These are phyloP conservation scores for Melanophora roralis DNA, from an alignment of 2,888 invertebrate species.

Conservation along the genomic window DNA sequence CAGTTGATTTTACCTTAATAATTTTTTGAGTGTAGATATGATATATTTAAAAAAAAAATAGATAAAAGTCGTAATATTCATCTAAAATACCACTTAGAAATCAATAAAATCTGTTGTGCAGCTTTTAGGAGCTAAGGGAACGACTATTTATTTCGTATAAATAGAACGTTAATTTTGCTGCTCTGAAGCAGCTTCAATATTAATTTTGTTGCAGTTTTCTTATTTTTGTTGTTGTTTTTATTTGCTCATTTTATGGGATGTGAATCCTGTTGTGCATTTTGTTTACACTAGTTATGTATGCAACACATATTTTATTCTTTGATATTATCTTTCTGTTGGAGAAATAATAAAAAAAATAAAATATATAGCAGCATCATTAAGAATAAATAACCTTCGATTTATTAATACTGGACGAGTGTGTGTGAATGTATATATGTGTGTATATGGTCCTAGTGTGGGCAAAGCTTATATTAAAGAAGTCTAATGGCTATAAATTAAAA, in stretches of 20 bases:
- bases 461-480: too few relatives aligned
- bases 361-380: not conserved
- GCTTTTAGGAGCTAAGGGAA: conserved; percentile 14
- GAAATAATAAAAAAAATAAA: not conserved
- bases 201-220: conserved; percentile 19
- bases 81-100: conserved; percentile 29
- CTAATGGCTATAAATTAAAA: too few relatives aligned
- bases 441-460: too few relatives aligned
- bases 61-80: conserved; percentile 12
- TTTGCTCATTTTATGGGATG: not conserved
- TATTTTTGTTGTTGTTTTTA: not conserved
- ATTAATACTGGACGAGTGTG: not conserved
- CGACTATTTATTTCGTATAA: not conserved
- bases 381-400: not conserved
- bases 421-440: not conserved
- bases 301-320: conserved; percentile 3
- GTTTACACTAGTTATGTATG: not conserved
- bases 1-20: too few relatives aligned
- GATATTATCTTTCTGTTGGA: not conserved
- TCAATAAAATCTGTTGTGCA: conserved; percentile 47
- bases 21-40: too few relatives aligned
- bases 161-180: not conserved
- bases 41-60: not conserved
- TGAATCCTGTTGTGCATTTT: not conserved
- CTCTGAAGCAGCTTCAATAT: conserved; percentile 12